Evolutionary conservation across 2,113 vertebrate genomes (phyloP).

Genomic region (Tenrec ecaudatus): DNA sequence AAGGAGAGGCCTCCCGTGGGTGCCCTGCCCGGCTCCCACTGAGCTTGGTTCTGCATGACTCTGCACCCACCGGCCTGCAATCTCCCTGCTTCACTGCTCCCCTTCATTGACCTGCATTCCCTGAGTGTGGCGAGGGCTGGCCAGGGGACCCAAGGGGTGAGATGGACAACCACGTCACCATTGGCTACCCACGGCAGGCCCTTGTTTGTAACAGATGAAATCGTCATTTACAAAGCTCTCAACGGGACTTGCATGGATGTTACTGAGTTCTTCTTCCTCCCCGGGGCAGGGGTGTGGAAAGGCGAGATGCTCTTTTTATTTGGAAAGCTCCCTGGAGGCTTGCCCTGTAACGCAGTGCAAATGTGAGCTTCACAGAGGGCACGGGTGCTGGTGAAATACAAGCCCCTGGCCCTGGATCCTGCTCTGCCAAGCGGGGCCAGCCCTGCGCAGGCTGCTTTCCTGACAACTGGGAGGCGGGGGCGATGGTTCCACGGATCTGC

Average conservation of each 20-base stretch:
- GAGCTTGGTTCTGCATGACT: too few relatives aligned
- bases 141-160: background rate
- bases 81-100: too few relatives aligned
- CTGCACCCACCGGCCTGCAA: too few relatives aligned
- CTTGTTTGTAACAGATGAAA: background rate
- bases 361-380: slow-evolving; percentile 83
- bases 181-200: background rate
- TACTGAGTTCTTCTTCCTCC: slow-evolving; percentile 41
- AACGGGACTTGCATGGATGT: slow-evolving; percentile 26
- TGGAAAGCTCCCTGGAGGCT: slow-evolving; percentile 80
- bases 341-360: slow-evolving; percentile 78
- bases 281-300: background rate
- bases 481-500: slow-evolving; percentile 83
- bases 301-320: slow-evolving; percentile 78
- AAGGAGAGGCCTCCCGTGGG: too few relatives aligned
- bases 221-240: background rate
- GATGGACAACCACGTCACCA: background rate
- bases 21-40: too few relatives aligned
- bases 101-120: background rate
- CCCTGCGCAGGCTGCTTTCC: slow-evolving; percentile 77
- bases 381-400: slow-evolving; percentile 83
- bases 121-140: too few relatives aligned
- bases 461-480: slow-evolving; percentile 73
- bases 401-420: slow-evolving; percentile 78
- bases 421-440: slow-evolving; percentile 38